Conservation (phyloP, 2,888 invertebrate genomes). For the Aethes cnicana region DNA sequence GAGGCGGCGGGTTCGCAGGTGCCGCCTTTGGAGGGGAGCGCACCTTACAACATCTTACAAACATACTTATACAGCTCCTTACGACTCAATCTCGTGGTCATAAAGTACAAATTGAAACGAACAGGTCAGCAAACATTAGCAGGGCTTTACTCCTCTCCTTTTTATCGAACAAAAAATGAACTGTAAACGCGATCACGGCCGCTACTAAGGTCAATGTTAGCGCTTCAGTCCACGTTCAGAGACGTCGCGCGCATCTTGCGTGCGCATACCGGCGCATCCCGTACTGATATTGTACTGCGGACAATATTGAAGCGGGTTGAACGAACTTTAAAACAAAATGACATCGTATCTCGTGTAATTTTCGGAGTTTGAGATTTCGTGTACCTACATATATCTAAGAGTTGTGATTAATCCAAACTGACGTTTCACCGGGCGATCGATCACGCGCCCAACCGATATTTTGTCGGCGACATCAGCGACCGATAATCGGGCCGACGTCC, state of each 20-base stretch:
- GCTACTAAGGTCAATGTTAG: conserved; percentile 82
- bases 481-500: conserved; percentile 65
- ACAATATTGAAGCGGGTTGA: conserved; percentile 52
- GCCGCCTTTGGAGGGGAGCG: conserved; percentile 81
- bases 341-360: conserved; percentile 11
- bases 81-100: conserved; percentile 25
- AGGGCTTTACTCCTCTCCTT: conserved; percentile 82
- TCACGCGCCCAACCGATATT: conserved; percentile 60
- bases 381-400: conserved; percentile 22
- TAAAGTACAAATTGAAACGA: conserved; percentile 40
- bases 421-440: conserved; percentile 66
- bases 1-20: conserved; percentile 76
- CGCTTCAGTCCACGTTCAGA: conserved; percentile 81
- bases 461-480: conserved; percentile 58
- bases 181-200: conserved; percentile 83
- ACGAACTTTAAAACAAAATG: conserved; percentile 51
- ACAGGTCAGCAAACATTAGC: conserved; percentile 42
- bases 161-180: conserved; percentile 83
- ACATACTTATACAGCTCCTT: conserved; percentile 39
- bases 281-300: conserved; percentile 46
- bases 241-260: conserved; percentile 77
- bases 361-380: conserved; percentile 35
- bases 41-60: conserved; percentile 78
- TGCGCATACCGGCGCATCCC: conserved; percentile 51
- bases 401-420: conserved; percentile 56